Evolutionary conservation across 1,140 invertebrate species (phyloP), one percentile per base, ranked within the genome.

Genomic region (Drosophila seguyi): DNA sequence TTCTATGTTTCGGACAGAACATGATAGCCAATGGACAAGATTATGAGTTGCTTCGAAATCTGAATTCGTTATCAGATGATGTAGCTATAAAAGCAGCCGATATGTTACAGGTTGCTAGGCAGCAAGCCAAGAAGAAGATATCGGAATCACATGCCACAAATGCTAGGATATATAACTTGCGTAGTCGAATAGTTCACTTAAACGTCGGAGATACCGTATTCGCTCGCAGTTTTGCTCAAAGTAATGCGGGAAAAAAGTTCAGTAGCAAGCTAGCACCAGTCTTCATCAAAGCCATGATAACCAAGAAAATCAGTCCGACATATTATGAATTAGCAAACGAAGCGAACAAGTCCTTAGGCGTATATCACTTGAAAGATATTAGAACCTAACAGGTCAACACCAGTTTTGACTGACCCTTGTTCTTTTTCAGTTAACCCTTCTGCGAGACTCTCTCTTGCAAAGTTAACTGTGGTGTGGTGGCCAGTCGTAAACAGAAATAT

Each of bases 11-110:
- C 18, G 68, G 62, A 0, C 62, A 74, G 18, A 74, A 66, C 18
- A 77, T 66, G 75, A 25, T 77, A 6, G n/a, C 48, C 3, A 58
- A 60, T 27, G 60, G 68, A n/a, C n/a, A n/a, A n/a, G n/a, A n/a
- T n/a, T n/a, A n/a, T n/a, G n/a, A n/a, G n/a, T n/a, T 59, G 7
- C 41, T 65, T 6, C n/a, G 59, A n/a, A 61, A 42, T 14, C 14
- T 71, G 20, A 48, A 68, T 16, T 5, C 61, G 2, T 36, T 71
- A 4, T 48, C 20, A 3, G 69, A 72, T 13, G 50, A 72, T 29
- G 44, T 29, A 16, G 16, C 25, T 8, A 14, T 63, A 7, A 18
- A 41, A 20, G 14, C n/a, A 18, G 3, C 13, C 6, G 59, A 69
- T 7, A 20, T 25, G 10, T 22, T 50, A n/a, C 50, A 55, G n/a